phyloP scores from a whole-genome alignment of 2,113 vertebrate species.

The Rhinolophus sinicus region DNA sequence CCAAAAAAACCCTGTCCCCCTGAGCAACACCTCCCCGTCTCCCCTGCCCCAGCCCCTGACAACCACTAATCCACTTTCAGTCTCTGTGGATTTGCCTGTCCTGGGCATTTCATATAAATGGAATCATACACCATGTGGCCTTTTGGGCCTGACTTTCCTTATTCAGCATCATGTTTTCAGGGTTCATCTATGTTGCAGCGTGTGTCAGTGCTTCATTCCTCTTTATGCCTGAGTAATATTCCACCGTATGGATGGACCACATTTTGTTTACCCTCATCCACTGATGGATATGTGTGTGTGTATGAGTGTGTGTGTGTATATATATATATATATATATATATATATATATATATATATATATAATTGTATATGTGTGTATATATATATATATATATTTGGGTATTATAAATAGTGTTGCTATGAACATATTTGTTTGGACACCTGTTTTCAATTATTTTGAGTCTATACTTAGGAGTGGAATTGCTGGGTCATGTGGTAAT shows the following conservation, averaged over 20 bases:
- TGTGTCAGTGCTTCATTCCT: not conserved
- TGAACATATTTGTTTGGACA: not conserved
- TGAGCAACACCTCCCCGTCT: not conserved
- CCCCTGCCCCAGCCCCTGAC: not conserved
- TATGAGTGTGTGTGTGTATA: too few species aligned
- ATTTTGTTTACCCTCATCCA: not conserved
- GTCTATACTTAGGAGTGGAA: not conserved
- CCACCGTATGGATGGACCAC: not conserved
- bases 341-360: not conserved
- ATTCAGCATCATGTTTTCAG: not conserved
- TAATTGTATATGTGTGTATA: too few species aligned
- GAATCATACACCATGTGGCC: not conserved
- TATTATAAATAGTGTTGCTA: not conserved
- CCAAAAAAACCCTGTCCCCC: not conserved
- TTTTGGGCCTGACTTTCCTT: not conserved
- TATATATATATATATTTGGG: not conserved
- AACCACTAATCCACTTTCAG: not conserved
- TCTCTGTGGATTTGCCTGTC: not conserved
- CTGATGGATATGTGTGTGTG: not conserved
- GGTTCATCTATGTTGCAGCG: fast-evolving
- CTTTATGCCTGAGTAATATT: not conserved
- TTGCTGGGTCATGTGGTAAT: not conserved
- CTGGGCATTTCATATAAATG: not conserved
- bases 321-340: not conserved
- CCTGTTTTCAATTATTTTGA: not conserved